Evolutionary conservation across 2,888 invertebrate species (phyloP).

Genomic region (Synanthedon formicaeformis): DNA sequence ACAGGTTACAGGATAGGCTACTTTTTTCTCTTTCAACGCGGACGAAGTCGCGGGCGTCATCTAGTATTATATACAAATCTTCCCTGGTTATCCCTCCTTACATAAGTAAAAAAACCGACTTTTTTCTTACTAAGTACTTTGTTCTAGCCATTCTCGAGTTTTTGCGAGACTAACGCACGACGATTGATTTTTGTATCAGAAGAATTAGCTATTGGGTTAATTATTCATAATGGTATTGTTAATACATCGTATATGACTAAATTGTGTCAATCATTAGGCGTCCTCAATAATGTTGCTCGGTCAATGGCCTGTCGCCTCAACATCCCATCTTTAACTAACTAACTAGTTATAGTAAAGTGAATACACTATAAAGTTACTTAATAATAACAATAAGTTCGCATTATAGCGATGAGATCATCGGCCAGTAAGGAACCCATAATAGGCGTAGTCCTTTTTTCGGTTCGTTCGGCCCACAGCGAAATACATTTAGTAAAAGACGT

Average conservation of each 20-base stretch:
- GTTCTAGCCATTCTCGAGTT: too few species aligned
- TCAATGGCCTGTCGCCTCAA: background rate
- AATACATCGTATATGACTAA: background rate
- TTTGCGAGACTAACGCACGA: too few species aligned
- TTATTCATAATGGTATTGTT: too few species aligned
- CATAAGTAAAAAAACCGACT: too few species aligned
- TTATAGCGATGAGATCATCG: slow-evolving; percentile 30
- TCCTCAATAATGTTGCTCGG: background rate
- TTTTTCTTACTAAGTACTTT: too few species aligned
- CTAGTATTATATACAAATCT: too few species aligned
- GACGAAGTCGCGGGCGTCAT: too few species aligned
- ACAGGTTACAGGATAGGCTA: too few species aligned
- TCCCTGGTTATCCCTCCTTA: too few species aligned
- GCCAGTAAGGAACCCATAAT: slow-evolving; percentile 24
- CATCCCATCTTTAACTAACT: background rate
- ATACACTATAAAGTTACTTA: background rate
- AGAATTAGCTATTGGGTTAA: too few species aligned
- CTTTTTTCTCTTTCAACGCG: too few species aligned
- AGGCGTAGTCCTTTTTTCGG: slow-evolving; percentile 25
- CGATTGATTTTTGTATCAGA: too few species aligned
- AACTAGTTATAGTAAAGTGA: background rate
- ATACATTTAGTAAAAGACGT: background rate
- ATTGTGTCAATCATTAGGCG: slow-evolving; percentile 10
- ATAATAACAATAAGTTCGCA: background rate
- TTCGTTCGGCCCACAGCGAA: slow-evolving; percentile 16